These are phyloP conservation scores for Protodeltote pygarga DNA, from an alignment of 2,888 invertebrate species.

Conservation along the genomic window DNA sequence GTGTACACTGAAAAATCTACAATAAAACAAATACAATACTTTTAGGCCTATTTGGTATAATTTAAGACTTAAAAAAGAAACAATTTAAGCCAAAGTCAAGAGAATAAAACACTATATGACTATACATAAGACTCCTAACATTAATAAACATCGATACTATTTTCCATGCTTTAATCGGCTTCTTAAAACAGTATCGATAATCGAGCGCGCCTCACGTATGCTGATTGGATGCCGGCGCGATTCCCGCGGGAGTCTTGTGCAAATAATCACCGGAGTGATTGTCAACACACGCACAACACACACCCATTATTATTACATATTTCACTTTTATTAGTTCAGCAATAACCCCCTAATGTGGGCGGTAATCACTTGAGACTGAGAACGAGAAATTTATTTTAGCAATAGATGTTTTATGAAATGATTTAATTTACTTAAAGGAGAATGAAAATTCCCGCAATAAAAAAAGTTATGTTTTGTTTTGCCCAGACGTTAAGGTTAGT, in stretches of 20 bases:
- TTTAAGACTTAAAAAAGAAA: no score
- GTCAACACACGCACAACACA: slow-evolving; percentile 79
- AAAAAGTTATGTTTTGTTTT: no score
- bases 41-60: no score
- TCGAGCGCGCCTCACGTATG: slow-evolving; percentile 48
- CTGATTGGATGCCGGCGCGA: slow-evolving; percentile 55
- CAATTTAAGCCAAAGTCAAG: no score
- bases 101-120: no score
- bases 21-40: no score
- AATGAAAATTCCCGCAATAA: no score
- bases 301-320: slow-evolving; percentile 71
- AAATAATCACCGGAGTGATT: slow-evolving; percentile 84
- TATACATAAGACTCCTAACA: no score
- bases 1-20: no score
- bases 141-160: neutral
- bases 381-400: neutral
- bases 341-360: slow-evolving; percentile 9
- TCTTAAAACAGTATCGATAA: slow-evolving; percentile 41
- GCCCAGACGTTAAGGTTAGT: no score
- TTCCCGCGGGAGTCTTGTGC: slow-evolving; percentile 70
- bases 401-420: no score
- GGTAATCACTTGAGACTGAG: slow-evolving; percentile 4
- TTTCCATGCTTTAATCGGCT: neutral
- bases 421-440: no score
- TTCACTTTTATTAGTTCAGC: slow-evolving; percentile 51